These are phyloP conservation scores for Paradoxurus hermaphroditus DNA, from an alignment of 2,113 vertebrate species.

Conservation along the genomic window DNA sequence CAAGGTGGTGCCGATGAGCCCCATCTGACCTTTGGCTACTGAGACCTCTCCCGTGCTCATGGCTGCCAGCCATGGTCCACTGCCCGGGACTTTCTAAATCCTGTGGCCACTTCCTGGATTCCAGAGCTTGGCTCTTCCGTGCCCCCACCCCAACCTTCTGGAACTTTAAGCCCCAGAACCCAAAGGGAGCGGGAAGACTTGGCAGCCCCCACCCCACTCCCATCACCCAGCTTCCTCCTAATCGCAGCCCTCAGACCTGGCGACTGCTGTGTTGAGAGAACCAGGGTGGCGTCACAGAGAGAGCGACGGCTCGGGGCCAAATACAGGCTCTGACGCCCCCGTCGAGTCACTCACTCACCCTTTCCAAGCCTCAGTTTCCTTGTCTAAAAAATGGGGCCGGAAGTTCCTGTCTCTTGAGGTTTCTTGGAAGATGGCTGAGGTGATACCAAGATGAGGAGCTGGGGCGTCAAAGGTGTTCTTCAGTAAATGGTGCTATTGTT, in stretches of 20 bases:
- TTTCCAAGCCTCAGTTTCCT: not conserved
- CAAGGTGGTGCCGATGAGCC: not conserved
- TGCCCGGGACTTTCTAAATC: not conserved
- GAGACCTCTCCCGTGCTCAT: not conserved
- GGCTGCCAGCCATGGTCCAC: not conserved
- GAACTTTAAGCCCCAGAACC: conserved; percentile 31
- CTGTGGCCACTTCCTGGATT: conserved; percentile 5
- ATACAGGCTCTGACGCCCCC: not conserved
- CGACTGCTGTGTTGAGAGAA: not conserved
- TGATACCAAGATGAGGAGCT: not conserved
- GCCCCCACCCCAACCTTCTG: not conserved
- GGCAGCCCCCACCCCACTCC: not conserved
- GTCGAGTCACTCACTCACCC: not conserved
- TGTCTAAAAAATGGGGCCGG: not conserved
- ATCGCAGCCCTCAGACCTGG: not conserved
- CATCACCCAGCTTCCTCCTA: not conserved
- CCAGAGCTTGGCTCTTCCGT: not conserved
- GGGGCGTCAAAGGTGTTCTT: not conserved
- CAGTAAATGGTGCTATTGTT: not conserved
- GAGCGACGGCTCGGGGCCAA: not conserved
- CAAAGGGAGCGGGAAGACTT: not conserved
- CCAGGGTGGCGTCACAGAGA: not conserved
- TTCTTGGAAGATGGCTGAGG: not conserved
- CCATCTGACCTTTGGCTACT: not conserved
- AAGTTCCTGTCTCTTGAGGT: not conserved